Percentiles rank a stretch among this genome's conserved stretches.
phyloP scores from a whole-genome alignment of 1,140 invertebrate genomes.

The Batillaria attramentaria region DNA sequence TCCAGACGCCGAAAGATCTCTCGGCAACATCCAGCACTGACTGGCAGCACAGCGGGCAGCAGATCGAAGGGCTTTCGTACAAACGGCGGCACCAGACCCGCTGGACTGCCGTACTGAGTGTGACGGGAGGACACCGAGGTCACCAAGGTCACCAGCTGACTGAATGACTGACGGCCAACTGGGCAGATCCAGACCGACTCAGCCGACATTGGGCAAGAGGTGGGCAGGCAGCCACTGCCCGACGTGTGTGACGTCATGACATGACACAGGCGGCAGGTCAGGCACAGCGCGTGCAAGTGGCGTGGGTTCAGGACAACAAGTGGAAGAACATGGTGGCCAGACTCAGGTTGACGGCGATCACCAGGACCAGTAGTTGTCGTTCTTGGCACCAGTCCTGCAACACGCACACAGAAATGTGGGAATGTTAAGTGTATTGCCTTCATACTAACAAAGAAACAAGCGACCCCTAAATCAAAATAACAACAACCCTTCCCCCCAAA shows the following conservation, averaged over 20 bases:
- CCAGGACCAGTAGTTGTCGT: constrained; percentile 94
- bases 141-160: too few relatives aligned
- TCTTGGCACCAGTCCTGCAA: constrained; percentile 97
- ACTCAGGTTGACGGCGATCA: constrained; percentile 96
- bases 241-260: background rate
- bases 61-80: too few relatives aligned
- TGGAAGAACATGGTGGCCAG: constrained; percentile 98
- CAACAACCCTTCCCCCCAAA: constrained; percentile 3
- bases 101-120: too few relatives aligned
- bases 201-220: constrained; percentile 3
- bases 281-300: background rate
- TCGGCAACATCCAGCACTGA: too few relatives aligned
- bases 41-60: too few relatives aligned
- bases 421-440: background rate
- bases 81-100: too few relatives aligned
- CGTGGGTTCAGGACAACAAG: constrained; percentile 73
- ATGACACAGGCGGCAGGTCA: too few relatives aligned
- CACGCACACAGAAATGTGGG: constrained; percentile 41
- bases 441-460: background rate
- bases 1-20: too few relatives aligned
- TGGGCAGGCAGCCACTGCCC: background rate
- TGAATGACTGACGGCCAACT: too few relatives aligned
- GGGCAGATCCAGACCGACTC: too few relatives aligned
- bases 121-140: too few relatives aligned
- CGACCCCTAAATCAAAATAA: background rate